Conservation (phyloP, 2,797 vertebrate genomes). For the Rhinoraja longicauda region DNA sequence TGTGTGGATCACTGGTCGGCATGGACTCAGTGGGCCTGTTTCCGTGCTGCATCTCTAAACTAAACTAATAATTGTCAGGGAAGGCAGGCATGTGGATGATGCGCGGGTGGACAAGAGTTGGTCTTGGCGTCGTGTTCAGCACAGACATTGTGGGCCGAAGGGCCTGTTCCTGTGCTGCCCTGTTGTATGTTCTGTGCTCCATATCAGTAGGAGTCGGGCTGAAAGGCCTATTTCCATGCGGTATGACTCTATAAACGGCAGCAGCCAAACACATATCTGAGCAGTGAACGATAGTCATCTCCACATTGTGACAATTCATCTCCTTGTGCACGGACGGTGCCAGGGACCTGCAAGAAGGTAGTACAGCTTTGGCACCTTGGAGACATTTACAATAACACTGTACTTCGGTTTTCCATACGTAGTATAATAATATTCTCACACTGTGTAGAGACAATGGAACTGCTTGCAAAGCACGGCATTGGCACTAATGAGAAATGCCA, state of each 20-base stretch:
- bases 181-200: too few species aligned
- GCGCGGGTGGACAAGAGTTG: too few species aligned
- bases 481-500: background rate
- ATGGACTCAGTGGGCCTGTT: too few species aligned
- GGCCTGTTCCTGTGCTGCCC: too few species aligned
- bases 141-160: too few species aligned
- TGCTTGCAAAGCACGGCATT: background rate
- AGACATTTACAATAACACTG: background rate
- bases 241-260: background rate
- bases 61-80: too few species aligned
- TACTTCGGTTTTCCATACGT: background rate
- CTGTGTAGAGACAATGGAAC: background rate
- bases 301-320: background rate
- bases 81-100: too few species aligned
- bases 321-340: background rate
- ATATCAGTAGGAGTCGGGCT: too few species aligned
- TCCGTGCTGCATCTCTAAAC: too few species aligned
- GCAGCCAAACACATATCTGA: background rate
- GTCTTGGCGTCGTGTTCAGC: too few species aligned
- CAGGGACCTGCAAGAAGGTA: background rate
- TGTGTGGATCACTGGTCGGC: too few species aligned
- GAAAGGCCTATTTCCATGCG: too few species aligned
- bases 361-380: background rate
- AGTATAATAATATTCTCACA: background rate
- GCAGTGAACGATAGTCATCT: background rate